Base-by-base conservation (phyloP, 2,797 vertebrate genomes). In the Mus caroli region DNA sequence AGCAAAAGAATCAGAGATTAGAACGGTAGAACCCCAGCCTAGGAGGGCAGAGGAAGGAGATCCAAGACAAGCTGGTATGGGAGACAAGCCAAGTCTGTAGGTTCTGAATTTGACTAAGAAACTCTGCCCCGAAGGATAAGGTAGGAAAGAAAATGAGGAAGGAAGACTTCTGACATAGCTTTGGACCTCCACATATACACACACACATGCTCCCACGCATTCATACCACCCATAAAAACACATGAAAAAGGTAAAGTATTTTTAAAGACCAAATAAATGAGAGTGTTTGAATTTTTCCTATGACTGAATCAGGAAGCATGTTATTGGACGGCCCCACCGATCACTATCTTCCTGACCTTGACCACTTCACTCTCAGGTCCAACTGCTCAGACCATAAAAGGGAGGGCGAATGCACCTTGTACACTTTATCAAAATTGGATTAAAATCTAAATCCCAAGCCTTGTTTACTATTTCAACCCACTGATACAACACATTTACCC, bases 361-460 rank as follows among this genome's bases (percentile, higher is more conserved):
- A 37, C 26, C 34, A 50, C 12, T 67, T 75, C 56, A 26, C 28
- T 67, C 19, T 84, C 24, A 75, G 28, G 13, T 7, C 85, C 40
- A 85, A 24, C 58, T 58, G 85, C 64, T 76, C n/a, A 75, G 15
- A 11, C 12, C 73, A 82, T 9, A 62, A 85, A 64, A 62, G 10
- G 6, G 31, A 50, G 19, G 15, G 19, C 46, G 6, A 77, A 85
- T 73, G 43, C 40, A 76, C 3, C 40, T 88, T 75, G 71, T 31
- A 7, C 7, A 86, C 9, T 22, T 64, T 19, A 14, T 1, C 77
- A 6, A 94, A 87, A 20, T 37, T 90, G 34, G 62, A 76, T 85
- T 86, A 95, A 94, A 88, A 40, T 94, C 26, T 95, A 87, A 92
- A 75, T 34, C 10, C 28, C 69, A 54, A 67, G 2, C 20, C 28